A percentile compares a stretch with the other conserved stretches of the same genome.
Conservation (phyloP, 2,113 vertebrate species). For the Elephas maximus region DNA sequence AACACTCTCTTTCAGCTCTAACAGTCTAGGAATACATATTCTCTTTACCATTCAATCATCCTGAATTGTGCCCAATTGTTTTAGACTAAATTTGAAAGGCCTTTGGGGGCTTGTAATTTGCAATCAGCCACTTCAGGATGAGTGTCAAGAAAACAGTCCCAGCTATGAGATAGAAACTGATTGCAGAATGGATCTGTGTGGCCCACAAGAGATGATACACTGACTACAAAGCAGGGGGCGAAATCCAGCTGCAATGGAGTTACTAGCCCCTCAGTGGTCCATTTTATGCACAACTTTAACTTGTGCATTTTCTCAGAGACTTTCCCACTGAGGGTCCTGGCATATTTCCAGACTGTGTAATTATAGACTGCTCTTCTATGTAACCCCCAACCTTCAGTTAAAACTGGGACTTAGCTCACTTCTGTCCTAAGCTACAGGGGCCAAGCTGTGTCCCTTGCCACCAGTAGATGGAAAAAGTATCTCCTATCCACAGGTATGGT, state of each 20-base stretch:
- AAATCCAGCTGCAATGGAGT: constrained; percentile 3
- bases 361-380: background rate
- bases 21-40: constrained; percentile 30
- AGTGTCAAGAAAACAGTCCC: constrained; percentile 57
- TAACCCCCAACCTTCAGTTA: background rate
- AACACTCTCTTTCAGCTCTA: background rate
- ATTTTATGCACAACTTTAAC: background rate
- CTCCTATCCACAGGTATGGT: background rate
- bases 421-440: background rate
- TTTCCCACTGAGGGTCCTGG: background rate
- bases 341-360: background rate
- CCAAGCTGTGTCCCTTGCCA: background rate
- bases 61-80: constrained; percentile 68
- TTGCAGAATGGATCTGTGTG: constrained; percentile 24
- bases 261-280: background rate
- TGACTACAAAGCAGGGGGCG: background rate
- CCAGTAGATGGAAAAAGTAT: background rate
- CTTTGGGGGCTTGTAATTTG: constrained; percentile 62
- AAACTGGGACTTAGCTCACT: background rate
- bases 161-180: constrained; percentile 55
- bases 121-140: constrained; percentile 68
- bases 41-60: constrained; percentile 54
- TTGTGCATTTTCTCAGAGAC: constrained; percentile 37
- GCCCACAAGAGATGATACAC: background rate
- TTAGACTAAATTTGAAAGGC: constrained; percentile 65